A percentile compares a stretch with the other conserved stretches of the same genome.
Conservation (phyloP, 2,888 invertebrate species). For the Folsomia manolachei region DNA sequence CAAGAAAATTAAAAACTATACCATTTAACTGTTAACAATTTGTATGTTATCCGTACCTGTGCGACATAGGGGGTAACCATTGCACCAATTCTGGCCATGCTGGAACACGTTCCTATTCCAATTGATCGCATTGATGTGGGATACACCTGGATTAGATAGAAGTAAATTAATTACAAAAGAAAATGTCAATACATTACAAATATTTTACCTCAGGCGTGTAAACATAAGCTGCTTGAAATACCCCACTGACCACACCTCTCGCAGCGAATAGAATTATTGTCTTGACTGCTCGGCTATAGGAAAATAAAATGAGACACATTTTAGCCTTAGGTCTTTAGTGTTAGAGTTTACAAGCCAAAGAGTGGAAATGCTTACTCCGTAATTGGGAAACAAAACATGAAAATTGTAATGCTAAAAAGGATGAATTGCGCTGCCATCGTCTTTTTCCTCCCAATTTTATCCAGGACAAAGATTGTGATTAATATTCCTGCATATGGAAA, state of each 20-base stretch:
- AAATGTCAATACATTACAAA: neutral
- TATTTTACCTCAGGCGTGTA: constrained; percentile 81
- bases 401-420: constrained; percentile 68
- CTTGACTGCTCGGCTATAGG: constrained; percentile 67
- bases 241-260: constrained; percentile 86
- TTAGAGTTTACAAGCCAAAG: neutral
- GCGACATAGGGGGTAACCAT: constrained; percentile 93
- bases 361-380: constrained; percentile 63
- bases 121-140: constrained; percentile 60
- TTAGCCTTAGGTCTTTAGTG: too few species aligned
- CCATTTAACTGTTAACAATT: neutral
- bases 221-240: constrained; percentile 92
- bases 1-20: neutral
- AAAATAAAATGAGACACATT: neutral
- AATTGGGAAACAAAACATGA: constrained; percentile 51
- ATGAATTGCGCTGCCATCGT: constrained; percentile 93
- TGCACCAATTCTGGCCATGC: constrained; percentile 85
- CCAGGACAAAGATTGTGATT: constrained; percentile 83
- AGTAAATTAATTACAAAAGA: constrained; percentile 3
- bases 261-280: constrained; percentile 83
- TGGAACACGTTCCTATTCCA: constrained; percentile 89
- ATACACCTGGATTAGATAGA: constrained; percentile 30
- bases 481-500: constrained; percentile 68
- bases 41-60: constrained; percentile 77
- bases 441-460: constrained; percentile 81